Base-by-base conservation (phyloP, 2,888 invertebrate genomes). In the Parnassius apollo region DNA sequence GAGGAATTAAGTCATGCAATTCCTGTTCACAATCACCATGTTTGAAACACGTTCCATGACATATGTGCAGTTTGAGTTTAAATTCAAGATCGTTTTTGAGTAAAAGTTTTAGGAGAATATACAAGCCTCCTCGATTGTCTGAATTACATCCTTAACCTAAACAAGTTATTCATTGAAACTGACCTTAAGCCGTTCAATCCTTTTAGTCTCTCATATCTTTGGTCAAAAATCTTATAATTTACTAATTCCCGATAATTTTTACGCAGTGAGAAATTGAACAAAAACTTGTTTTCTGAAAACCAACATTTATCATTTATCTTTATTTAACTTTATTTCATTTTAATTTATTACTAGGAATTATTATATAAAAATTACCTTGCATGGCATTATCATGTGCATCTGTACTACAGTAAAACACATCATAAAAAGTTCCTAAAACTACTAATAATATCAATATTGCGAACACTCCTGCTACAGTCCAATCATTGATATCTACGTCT, bases 171-270 rank as follows among this genome's bases (percentile, higher is more conserved):
- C 9, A 2, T 49, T 49, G 4, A 46, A 25, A 55, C 52, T 60
- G 46, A 73, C 75, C 69, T 73, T 42, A 71, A 57, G 7, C 73
- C 70, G 13, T 69, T 69, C 10, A 74, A 48, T 42, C 66, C 64
- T 12, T 59, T 53, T 9, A 75, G 55, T 25, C 59, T 55, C 3
- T 49, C 48, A 8, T 59, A 49, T 13, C 61, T 64, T 0, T 67
- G 67, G 18, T 70, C 68, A 0, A 49, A 11, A 18, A 11, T 9
- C 22, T 62, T 42, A 1, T 22, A 18, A 12, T 10, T 42, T n/a
- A 62, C 52, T 18, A 57, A 57, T 49, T 57, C 45, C 9, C 46
- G 53, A 53, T 57, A 57, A 48, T 57, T 62, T 45, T 57, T 62
- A n/a, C 57, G 53, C 22, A 62, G 48, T n/a, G 62, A 62, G 46